Percentiles rank a stretch among this genome's conserved stretches.
Evolutionary conservation across 1,140 invertebrate genomes (phyloP).

Genomic region (Camponotus vicinus): DNA sequence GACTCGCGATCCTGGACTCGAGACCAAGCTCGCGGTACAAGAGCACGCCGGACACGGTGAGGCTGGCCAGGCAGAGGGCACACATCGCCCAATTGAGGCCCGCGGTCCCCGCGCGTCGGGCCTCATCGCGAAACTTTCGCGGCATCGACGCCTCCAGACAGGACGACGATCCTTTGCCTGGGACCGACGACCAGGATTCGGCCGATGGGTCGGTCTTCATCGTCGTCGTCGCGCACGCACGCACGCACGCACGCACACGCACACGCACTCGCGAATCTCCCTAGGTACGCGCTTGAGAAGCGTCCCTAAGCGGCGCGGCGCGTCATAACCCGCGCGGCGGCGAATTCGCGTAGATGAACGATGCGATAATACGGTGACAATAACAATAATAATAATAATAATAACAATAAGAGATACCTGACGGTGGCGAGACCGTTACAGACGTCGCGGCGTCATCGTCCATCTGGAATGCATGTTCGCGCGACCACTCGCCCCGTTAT

Average conservation of each 20-base stretch:
- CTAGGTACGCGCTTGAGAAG: slow-evolving; percentile 35
- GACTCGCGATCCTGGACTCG: slow-evolving; percentile 80
- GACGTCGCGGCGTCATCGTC: slow-evolving; percentile 75
- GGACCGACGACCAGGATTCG: slow-evolving; percentile 61
- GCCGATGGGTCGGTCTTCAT: slow-evolving; percentile 64
- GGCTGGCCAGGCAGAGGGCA: slow-evolving; percentile 81
- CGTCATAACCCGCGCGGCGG: slow-evolving; percentile 68
- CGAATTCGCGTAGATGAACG: slow-evolving; percentile 33
- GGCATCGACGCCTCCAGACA: slow-evolving; percentile 70
- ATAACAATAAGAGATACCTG: background rate
- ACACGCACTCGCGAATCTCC: slow-evolving; percentile 50
- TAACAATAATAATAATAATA: background rate
- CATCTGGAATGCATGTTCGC: slow-evolving; percentile 75
- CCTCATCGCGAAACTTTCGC: slow-evolving; percentile 76
- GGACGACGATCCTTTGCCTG: slow-evolving; percentile 39
- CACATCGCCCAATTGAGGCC: slow-evolving; percentile 80
- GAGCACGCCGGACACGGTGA: slow-evolving; percentile 80
- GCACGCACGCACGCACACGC: slow-evolving; percentile 64
- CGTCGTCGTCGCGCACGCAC: slow-evolving; percentile 44
- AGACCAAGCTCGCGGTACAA: slow-evolving; percentile 80
- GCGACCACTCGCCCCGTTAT: slow-evolving; percentile 48
- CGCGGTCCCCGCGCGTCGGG: slow-evolving; percentile 27
- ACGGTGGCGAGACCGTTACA: slow-evolving; percentile 64
- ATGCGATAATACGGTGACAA: slow-evolving; percentile 12
- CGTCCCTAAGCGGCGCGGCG: slow-evolving; percentile 63